Conservation (phyloP, 1,140 invertebrate genomes). For the Stenopsyche tienmushanensis region DNA sequence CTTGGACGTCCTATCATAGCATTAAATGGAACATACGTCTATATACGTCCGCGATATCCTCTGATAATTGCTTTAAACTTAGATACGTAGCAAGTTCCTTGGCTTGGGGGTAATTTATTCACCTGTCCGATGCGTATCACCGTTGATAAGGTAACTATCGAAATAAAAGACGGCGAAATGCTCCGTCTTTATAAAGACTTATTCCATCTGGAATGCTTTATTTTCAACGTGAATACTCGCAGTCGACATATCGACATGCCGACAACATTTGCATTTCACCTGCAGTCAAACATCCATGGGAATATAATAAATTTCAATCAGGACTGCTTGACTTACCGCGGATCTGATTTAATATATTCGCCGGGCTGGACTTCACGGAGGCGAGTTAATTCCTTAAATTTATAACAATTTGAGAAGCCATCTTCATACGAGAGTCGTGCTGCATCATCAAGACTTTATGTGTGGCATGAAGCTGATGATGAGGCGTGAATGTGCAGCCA, state of each 20-base stretch:
- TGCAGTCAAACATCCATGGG: conserved; percentile 32
- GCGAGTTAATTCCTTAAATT: too few relatives aligned
- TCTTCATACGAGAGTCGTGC: too few relatives aligned
- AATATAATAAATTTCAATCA: conserved; percentile 35
- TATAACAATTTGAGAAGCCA: too few relatives aligned
- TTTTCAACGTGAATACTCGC: conserved; percentile 2
- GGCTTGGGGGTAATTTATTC: not conserved
- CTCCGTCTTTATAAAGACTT: conserved; percentile 16
- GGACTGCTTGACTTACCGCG: not conserved
- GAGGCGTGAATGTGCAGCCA: too few relatives aligned
- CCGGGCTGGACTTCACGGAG: too few relatives aligned
- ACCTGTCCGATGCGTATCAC: not conserved
- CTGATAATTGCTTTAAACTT: not conserved
- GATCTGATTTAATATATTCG: not conserved
- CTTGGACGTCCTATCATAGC: too few relatives aligned
- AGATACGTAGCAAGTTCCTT: too few relatives aligned
- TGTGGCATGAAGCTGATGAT: not conserved
- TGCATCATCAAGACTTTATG: not conserved
- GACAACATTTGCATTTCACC: conserved; percentile 34
- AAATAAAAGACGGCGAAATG: not conserved
- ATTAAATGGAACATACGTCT: too few relatives aligned
- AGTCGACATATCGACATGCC: conserved; percentile 19
- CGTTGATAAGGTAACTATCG: conserved; percentile 2
- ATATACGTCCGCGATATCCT: too few relatives aligned
- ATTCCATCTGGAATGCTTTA: conserved; percentile 17